phyloP scores from a whole-genome alignment of 92 coral and sea anemone species.

The Pocillopora grandis region DNA sequence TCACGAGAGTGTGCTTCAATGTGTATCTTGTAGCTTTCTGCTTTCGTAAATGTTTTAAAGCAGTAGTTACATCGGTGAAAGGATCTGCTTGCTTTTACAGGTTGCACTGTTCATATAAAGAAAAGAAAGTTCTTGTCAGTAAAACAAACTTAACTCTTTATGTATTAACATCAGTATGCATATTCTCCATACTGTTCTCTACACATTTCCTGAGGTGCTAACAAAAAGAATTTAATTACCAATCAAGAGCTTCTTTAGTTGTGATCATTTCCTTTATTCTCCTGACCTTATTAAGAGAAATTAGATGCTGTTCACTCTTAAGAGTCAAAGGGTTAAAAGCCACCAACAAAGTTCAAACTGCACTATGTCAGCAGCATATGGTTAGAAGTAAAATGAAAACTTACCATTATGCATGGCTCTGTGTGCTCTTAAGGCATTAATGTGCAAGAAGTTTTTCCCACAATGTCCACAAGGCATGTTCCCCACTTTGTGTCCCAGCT shows the following conservation, averaged over 20 bases:
- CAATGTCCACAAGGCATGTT: conserved; percentile 76
- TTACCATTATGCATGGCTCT: conserved; percentile 74
- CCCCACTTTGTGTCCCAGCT: conserved; percentile 82
- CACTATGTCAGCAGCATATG: too few species aligned
- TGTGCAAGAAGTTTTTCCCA: conserved; percentile 79
- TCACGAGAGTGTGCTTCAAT: conserved; percentile 65
- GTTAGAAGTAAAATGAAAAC: background rate
- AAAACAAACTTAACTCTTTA: too few species aligned
- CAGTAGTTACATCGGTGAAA: conserved; percentile 78
- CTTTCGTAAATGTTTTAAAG: conserved; percentile 81
- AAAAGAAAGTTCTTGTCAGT: background rate
- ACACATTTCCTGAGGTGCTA: too few species aligned
- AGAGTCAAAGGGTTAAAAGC: too few species aligned
- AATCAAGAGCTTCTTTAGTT: too few species aligned
- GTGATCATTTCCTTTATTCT: too few species aligned
- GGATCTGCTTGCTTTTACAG: conserved; percentile 59
- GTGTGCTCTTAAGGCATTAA: conserved; percentile 74
- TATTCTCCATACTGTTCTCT: too few species aligned
- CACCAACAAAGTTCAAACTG: too few species aligned
- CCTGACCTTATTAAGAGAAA: too few species aligned
- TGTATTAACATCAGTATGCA: too few species aligned
- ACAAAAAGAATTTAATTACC: too few species aligned
- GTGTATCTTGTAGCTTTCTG: conserved; percentile 67
- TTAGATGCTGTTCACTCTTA: too few species aligned
- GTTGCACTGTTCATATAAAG: conserved; percentile 33